Evolutionary conservation across 2,888 invertebrate genomes (phyloP).

Genomic region (Pterostichus niger): DNA sequence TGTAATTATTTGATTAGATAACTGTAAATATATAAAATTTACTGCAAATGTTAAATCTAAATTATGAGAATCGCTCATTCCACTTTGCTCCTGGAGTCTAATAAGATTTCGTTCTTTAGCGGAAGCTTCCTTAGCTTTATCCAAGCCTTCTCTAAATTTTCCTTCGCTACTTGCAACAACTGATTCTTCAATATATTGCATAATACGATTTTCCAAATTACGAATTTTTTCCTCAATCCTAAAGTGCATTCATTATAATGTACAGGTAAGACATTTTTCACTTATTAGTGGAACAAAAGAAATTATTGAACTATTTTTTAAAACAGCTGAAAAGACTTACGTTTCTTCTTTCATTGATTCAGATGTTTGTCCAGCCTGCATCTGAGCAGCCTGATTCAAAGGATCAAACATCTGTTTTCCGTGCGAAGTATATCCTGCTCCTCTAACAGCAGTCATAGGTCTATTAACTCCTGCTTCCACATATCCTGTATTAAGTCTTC

Average conservation of each 20-base stretch:
- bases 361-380: constrained; percentile 79
- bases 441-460: constrained; percentile 98
- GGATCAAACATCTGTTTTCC: constrained; percentile 86
- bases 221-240: constrained; percentile 96
- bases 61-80: constrained; percentile 94
- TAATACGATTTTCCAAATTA: constrained; percentile 92
- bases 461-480: constrained; percentile 78
- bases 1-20: constrained; percentile 6
- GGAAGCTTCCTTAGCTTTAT: constrained; percentile 98
- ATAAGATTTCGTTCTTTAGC: constrained; percentile 94
- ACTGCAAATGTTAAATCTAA: constrained; percentile 97
- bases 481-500: constrained; percentile 76
- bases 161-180: constrained; percentile 85
- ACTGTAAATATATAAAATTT: constrained; percentile 72
- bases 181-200: constrained; percentile 94
- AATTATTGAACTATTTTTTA: background rate
- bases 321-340: constrained; percentile 76
- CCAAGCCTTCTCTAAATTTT: constrained; percentile 84
- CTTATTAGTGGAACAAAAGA: background rate
- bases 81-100: constrained; percentile 94
- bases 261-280: background rate
- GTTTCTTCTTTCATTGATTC: constrained; percentile 89
- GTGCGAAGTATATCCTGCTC: constrained; percentile 95
- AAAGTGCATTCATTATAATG: too few species aligned
- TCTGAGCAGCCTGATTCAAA: constrained; percentile 82